Evolutionary conservation across 2,797 vertebrate genomes (phyloP).

Genomic region (Micropoecilia bifurca): DNA sequence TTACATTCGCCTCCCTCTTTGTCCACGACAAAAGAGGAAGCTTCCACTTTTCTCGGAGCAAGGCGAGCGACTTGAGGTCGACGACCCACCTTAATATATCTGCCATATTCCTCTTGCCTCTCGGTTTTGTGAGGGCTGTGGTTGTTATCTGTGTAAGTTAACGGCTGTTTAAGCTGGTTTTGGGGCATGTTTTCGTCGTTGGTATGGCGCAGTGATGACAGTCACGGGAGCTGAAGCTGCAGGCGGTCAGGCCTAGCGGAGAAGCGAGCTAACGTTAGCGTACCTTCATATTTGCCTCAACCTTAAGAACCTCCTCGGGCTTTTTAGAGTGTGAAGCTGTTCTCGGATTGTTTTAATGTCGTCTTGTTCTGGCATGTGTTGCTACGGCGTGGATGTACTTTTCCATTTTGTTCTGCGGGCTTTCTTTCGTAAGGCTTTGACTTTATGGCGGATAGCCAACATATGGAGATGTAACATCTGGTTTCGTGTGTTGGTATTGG

Average conservation of each 20-base stretch:
- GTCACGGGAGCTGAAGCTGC: neutral
- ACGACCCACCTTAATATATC: neutral
- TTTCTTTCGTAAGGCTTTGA: neutral
- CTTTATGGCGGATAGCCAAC: neutral
- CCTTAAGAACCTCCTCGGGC: neutral
- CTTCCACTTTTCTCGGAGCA: too few relatives aligned
- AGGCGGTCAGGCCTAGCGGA: slow-evolving; percentile 26
- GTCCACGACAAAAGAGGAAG: neutral
- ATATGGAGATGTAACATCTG: neutral
- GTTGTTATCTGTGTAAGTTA: slow-evolving; percentile 67
- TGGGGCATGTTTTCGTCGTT: neutral
- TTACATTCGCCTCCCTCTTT: neutral
- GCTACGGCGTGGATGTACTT: neutral
- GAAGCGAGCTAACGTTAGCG: slow-evolving; percentile 18
- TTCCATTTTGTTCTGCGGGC: neutral
- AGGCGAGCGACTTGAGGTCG: neutral
- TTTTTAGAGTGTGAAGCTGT: neutral
- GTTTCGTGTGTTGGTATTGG: neutral
- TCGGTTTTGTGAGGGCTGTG: slow-evolving; percentile 19
- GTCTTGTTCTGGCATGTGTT: neutral
- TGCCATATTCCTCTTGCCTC: neutral
- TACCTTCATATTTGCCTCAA: neutral
- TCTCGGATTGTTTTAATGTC: neutral
- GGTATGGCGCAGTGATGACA: accelerated
- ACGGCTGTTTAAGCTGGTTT: neutral